Base-by-base conservation (phyloP, 2,888 invertebrate genomes). In the Stenolophus ochropezus region DNA sequence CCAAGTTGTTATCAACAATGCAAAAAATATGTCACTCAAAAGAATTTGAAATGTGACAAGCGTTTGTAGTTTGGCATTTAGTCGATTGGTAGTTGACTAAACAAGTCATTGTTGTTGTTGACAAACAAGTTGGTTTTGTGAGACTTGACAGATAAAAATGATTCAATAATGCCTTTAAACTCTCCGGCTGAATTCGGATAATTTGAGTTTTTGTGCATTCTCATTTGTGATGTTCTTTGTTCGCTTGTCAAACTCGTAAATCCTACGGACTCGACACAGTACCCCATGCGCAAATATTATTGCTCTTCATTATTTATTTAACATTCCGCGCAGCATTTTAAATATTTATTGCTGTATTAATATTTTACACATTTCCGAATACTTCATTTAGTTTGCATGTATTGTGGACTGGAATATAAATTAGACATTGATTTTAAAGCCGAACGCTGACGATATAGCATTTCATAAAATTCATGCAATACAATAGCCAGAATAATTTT, bases 1-100 rank as follows among this genome's bases (percentile, higher is more conserved):
- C 69, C 76, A 76, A 76, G 33, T 76, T 76, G 76, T 73, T 73
- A 73, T 73, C 73, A 51, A 73, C 73, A 73, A 73, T 73, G 73
- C 73, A 73, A 73, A 73, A 73, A 73, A 73, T 73, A 73, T 49
- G 73, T 73, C 73, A 73, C 51, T 73, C 73, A 73, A 73, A 73
- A 47, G 73, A 47, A 73, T 73, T 73, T 51, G 47, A 49, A 73
- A 73, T 49, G 73, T 73, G 73, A 49, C 73, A 73, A 73, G n/a
- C 51, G 73, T 73, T 51, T 73, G 51, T 21, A 49, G 73, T 73
- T 73, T 73, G 73, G 73, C 73, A 51, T 47, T 73, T 73, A 73
- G 21, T 73, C 73, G 73, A 73, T 69, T 69, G 69, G 18, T 69
- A 69, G 69, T 69, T 69, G 33, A 69, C 69, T 69, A 69, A 69